Evolutionary conservation across 2,797 vertebrate species (phyloP).

Genomic region (Pitangus sulphuratus): DNA sequence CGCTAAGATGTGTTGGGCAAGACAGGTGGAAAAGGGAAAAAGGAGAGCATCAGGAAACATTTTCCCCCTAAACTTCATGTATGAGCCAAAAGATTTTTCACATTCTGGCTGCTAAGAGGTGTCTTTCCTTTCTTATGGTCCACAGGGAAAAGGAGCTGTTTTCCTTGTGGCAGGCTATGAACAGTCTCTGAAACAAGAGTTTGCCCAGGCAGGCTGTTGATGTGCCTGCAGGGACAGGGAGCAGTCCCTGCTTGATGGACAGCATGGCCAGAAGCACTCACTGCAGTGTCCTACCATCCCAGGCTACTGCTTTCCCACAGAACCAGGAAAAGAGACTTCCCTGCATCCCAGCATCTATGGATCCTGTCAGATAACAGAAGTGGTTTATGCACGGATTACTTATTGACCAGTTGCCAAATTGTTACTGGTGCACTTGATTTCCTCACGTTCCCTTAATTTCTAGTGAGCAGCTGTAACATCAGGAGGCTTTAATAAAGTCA

Average conservation of each 20-base stretch:
- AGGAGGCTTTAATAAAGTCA: background rate
- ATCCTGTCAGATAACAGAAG: background rate
- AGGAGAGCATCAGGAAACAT: background rate
- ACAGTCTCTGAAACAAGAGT: background rate
- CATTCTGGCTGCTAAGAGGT: background rate
- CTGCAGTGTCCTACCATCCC: fast-evolving
- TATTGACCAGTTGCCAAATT: background rate
- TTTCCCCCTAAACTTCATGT: background rate
- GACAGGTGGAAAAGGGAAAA: background rate
- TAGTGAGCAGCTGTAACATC: background rate
- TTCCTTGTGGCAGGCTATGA: conserved; percentile 21
- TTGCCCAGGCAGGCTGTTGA: background rate
- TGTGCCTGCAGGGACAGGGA: background rate
- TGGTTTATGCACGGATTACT: background rate
- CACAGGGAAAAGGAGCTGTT: background rate
- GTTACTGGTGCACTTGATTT: background rate
- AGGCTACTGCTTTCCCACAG: background rate
- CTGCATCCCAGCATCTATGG: background rate
- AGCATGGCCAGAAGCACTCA: background rate
- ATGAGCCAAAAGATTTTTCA: background rate
- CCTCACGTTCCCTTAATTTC: background rate
- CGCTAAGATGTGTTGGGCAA: background rate
- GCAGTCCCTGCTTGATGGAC: background rate
- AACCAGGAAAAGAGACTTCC: background rate
- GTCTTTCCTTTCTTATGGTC: background rate